Percentiles rank a stretch among this genome's conserved stretches.
Conservation (phyloP, 2,113 vertebrate genomes). For the Candoia aspera region DNA sequence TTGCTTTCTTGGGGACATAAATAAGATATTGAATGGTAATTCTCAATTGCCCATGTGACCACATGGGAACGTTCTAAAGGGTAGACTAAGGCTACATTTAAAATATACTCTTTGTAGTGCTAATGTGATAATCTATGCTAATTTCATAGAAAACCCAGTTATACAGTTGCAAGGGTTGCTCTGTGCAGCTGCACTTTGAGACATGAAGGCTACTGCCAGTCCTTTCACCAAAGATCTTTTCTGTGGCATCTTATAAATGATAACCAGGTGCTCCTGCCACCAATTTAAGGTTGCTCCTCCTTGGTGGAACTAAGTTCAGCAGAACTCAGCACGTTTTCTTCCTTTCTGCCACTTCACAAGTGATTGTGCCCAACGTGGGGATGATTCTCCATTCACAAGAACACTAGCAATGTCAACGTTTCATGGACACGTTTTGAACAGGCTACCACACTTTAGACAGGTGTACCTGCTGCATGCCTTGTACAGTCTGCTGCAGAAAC, state of each 20-base stretch:
- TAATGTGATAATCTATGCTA: no score
- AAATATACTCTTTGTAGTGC: no score
- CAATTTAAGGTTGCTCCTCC: no score
- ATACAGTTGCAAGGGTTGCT: no score
- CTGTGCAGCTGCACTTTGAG: background rate
- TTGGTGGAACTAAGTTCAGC: no score
- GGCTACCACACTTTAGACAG: background rate
- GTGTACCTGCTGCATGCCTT: slow-evolving; percentile 93
- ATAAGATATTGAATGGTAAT: no score
- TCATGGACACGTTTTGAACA: background rate
- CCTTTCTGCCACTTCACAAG: background rate
- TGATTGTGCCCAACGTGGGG: background rate
- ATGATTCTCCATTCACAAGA: background rate
- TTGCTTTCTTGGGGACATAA: no score
- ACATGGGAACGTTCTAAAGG: no score
- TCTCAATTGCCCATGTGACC: no score
- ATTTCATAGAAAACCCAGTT: no score
- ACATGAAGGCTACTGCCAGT: background rate
- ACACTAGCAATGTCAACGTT: background rate
- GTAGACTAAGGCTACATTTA: no score
- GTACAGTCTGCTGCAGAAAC: slow-evolving; percentile 90
- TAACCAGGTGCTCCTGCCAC: background rate
- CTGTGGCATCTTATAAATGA: background rate
- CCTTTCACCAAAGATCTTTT: background rate
- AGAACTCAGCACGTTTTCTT: background rate